Evolutionary conservation across 2,113 vertebrate genomes (phyloP).

Genomic region (Cheirogaleus medius): DNA sequence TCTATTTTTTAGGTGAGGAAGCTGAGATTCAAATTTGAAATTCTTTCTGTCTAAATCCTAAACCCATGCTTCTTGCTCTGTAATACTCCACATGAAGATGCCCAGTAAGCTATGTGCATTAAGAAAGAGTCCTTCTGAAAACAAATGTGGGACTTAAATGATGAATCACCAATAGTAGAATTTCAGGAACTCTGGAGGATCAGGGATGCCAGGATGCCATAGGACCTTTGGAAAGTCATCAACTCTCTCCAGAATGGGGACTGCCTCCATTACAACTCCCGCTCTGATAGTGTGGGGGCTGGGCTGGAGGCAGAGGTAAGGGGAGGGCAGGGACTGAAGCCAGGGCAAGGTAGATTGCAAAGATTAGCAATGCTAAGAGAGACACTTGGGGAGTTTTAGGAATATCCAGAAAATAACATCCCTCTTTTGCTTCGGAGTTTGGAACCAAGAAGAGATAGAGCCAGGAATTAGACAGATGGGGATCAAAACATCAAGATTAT

Average conservation of each 20-base stretch:
- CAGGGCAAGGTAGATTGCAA: not conserved
- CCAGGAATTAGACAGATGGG: not conserved
- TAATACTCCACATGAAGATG: not conserved
- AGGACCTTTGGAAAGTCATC: not conserved
- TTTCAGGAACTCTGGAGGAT: not conserved
- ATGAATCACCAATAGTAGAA: not conserved
- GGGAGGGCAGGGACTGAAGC: not conserved
- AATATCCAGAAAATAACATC: not conserved
- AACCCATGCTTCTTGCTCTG: not conserved
- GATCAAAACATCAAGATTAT: not conserved
- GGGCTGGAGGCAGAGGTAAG: too few relatives aligned
- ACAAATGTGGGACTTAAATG: fast-evolving
- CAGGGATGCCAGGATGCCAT: not conserved
- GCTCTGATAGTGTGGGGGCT: not conserved
- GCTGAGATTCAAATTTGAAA: not conserved
- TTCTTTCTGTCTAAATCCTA: not conserved
- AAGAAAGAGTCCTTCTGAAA: not conserved
- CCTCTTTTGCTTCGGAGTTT: not conserved
- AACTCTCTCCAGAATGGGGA: not conserved
- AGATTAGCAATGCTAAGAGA: not conserved
- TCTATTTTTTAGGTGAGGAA: not conserved
- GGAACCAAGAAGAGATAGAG: not conserved
- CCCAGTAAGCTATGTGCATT: too few relatives aligned
- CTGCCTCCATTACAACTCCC: not conserved
- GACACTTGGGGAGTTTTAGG: not conserved